phyloP scores from a whole-genome alignment of 2,113 vertebrate species.

The Formicarius rufipectus region DNA sequence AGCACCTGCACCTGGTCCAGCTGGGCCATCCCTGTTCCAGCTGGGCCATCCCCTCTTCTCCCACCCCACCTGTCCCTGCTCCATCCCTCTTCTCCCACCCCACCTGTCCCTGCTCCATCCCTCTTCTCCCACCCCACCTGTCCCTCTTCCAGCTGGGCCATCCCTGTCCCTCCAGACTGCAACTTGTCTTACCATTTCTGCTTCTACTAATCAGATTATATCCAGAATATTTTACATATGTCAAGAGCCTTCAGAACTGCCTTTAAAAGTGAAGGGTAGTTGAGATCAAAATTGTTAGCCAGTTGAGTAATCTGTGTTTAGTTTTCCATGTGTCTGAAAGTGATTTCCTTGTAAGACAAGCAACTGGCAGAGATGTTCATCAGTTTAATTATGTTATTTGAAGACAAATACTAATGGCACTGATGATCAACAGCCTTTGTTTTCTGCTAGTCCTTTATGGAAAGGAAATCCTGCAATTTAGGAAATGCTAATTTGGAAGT shows the following conservation, averaged over 20 bases:
- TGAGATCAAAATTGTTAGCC: constrained; percentile 1
- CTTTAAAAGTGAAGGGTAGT: constrained; percentile 35
- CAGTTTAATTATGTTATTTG: not conserved
- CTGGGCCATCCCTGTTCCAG: not conserved
- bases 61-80: no score
- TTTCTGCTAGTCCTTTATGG: not conserved
- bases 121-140: no score
- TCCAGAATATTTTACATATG: constrained; percentile 11
- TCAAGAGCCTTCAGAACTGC: constrained; percentile 32
- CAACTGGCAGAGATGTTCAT: not conserved
- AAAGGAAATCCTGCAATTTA: not conserved
- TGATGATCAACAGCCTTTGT: not conserved
- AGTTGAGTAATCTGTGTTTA: not conserved
- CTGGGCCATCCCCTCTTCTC: no score
- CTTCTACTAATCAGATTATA: constrained; percentile 37
- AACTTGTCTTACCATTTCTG: constrained; percentile 20
- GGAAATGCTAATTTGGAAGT: not conserved
- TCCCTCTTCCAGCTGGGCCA: not conserved
- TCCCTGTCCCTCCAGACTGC: not conserved
- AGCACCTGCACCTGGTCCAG: not conserved
- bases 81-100: no score
- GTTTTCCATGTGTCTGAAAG: not conserved
- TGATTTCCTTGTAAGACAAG: not conserved
- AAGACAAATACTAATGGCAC: not conserved
- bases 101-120: no score